phyloP scores from a whole-genome alignment of 2,888 invertebrate species.

The Sesia apiformis region DNA sequence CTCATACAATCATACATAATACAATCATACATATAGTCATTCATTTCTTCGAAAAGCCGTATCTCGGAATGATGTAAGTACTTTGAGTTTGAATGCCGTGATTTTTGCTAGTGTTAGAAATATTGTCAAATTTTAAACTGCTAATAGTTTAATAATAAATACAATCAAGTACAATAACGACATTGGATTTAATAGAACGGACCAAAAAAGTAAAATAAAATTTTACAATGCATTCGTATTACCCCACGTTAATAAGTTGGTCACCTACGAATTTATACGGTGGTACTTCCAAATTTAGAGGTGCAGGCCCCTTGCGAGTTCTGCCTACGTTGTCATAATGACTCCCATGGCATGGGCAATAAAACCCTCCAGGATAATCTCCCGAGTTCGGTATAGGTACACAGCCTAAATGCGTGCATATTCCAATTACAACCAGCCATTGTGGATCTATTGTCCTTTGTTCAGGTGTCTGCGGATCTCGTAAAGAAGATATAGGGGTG shows the following conservation, averaged over 20 bases:
- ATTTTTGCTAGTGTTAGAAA: no score
- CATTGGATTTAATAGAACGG: no score
- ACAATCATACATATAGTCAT: no score
- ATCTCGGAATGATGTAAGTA: no score
- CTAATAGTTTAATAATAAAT: no score
- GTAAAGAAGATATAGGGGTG: slow-evolving; percentile 75
- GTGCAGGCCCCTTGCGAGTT: slow-evolving; percentile 84
- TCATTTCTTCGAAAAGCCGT: no score
- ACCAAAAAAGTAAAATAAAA: no score
- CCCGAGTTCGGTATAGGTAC: slow-evolving; percentile 83
- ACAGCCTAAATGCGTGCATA: slow-evolving; percentile 89
- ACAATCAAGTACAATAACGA: no score
- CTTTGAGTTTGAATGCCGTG: no score
- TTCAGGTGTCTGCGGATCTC: slow-evolving; percentile 81
- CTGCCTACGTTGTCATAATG: slow-evolving; percentile 86
- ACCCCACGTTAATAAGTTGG: slow-evolving; percentile 71
- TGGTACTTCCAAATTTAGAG: slow-evolving; percentile 81
- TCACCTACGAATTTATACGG: slow-evolving; percentile 72
- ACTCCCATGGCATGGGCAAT: slow-evolving; percentile 89
- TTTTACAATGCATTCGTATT: slow-evolving; percentile 4
- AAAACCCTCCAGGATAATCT: slow-evolving; percentile 81
- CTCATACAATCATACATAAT: no score
- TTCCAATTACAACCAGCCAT: slow-evolving; percentile 86
- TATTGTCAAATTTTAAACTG: no score
- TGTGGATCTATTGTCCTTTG: slow-evolving; percentile 79